Evolutionary conservation across 2,888 invertebrate genomes (phyloP).

Genomic region (Brachynemurus nebulosus): DNA sequence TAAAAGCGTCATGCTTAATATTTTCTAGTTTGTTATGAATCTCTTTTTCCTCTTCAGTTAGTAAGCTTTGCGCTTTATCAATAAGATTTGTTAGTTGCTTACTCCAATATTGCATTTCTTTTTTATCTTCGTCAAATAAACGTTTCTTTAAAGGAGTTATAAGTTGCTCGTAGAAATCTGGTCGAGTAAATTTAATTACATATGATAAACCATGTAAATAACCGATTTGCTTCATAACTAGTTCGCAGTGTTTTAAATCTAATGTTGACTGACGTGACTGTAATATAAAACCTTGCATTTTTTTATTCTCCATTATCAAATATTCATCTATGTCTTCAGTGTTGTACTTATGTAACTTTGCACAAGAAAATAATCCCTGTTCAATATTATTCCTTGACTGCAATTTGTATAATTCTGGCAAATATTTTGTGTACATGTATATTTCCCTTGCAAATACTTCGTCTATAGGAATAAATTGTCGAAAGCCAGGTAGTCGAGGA

Average conservation of each 20-base stretch:
- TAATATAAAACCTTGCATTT: not conserved
- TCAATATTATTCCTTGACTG: conserved; percentile 1
- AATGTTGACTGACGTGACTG: conserved; percentile 1
- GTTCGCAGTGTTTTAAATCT: not conserved
- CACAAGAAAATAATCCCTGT: not conserved
- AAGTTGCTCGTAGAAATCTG: not conserved
- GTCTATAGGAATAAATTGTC: not conserved
- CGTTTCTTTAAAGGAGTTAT: not conserved
- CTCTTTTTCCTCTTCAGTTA: no score
- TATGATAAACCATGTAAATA: conserved; percentile 1
- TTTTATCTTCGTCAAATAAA: no score
- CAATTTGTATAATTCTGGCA: conserved; percentile 6
- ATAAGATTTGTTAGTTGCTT: no score
- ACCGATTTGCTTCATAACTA: conserved; percentile 5
- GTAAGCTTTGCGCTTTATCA: no score
- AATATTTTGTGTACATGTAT: conserved; percentile 1
- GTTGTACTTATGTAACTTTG: not conserved
- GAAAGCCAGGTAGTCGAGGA: not conserved
- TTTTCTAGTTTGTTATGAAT: no score
- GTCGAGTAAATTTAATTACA: not conserved
- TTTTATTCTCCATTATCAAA: conserved; percentile 15
- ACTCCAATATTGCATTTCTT: no score
- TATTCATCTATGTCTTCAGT: conserved; percentile 15
- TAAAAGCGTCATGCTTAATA: no score
- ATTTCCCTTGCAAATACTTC: conserved; percentile 2